Percentiles rank a stretch among this genome's conserved stretches.
These are phyloP conservation scores for Micropoecilia bifurca DNA, from an alignment of 2,797 vertebrate species.

Conservation along the genomic window DNA sequence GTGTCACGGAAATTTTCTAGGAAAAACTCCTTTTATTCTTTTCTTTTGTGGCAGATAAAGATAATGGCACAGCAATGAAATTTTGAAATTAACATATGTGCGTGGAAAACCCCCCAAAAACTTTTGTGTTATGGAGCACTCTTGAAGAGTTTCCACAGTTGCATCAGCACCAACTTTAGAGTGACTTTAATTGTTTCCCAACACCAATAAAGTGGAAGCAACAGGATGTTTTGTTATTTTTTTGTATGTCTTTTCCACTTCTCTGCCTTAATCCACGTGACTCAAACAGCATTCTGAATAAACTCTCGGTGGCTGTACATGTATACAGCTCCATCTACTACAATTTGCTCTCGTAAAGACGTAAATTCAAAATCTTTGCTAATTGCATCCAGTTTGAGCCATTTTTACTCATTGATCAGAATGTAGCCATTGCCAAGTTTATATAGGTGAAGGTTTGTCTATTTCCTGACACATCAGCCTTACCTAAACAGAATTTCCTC, in stretches of 20 bases:
- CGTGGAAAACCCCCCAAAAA: neutral
- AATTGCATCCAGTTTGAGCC: neutral
- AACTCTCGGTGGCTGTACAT: neutral
- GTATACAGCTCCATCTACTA: neutral
- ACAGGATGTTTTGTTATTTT: neutral
- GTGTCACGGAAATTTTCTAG: constrained; percentile 19
- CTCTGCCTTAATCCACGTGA: neutral
- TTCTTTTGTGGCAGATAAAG: constrained; percentile 13
- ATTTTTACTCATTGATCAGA: neutral
- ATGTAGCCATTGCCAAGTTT: neutral
- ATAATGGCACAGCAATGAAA: neutral
- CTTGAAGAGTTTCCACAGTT: neutral
- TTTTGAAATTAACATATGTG: neutral
- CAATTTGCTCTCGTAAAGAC: neutral
- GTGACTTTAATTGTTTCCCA: neutral
- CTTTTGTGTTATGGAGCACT: neutral
- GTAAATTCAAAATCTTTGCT: neutral
- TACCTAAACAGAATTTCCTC: neutral
- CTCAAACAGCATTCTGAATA: neutral
- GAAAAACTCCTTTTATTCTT: constrained; percentile 13
- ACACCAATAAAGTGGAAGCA: neutral
- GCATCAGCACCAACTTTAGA: neutral
- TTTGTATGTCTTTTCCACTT: neutral
- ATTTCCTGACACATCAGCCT: neutral
- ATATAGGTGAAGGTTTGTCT: neutral